A percentile compares a stretch with the other conserved stretches of the same genome.
Evolutionary conservation across 2,797 vertebrate species (phyloP).

Genomic region (Pseudomugil gertrudae): DNA sequence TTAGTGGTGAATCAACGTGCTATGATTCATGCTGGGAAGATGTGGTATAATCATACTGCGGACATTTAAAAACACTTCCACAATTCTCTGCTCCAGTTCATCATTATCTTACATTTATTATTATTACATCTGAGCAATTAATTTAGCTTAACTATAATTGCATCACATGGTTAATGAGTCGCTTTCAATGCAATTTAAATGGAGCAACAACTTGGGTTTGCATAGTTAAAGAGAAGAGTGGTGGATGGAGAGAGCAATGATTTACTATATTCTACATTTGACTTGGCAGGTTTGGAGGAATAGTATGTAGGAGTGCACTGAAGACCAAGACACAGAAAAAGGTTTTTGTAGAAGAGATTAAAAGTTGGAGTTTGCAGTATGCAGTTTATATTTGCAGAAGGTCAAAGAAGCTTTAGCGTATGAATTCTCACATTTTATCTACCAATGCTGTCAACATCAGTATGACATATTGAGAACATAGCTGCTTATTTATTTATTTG

Average conservation of each 20-base stretch:
- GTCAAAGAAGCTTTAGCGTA: neutral
- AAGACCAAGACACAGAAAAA: conserved; percentile 7
- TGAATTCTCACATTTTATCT: neutral
- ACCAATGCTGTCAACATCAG: conserved; percentile 32
- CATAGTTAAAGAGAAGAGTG: conserved; percentile 30
- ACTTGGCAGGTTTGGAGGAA: conserved; percentile 33
- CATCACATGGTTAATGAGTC: conserved; percentile 63
- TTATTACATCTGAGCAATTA: conserved; percentile 60
- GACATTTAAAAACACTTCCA: conserved; percentile 29
- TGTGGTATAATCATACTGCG: conserved; percentile 35
- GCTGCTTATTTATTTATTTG: conserved; percentile 55
- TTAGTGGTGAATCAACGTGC: conserved; percentile 40
- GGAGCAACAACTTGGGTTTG: conserved; percentile 52
- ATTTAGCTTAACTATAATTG: conserved; percentile 67
- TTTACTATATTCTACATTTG: conserved; percentile 27
- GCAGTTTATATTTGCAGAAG: conserved; percentile 1
- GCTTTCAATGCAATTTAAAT: conserved; percentile 54
- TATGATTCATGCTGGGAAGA: conserved; percentile 25
- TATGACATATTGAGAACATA: conserved; percentile 41
- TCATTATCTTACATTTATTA: conserved; percentile 57
- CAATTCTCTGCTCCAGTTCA: conserved; percentile 42
- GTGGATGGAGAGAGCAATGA: neutral
- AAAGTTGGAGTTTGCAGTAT: neutral
- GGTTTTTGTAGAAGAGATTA: conserved; percentile 17
- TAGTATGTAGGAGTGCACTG: conserved; percentile 5